These are phyloP conservation scores for Dreissena rostriformis DNA, from an alignment of 1,140 invertebrate species.

Conservation along the genomic window DNA sequence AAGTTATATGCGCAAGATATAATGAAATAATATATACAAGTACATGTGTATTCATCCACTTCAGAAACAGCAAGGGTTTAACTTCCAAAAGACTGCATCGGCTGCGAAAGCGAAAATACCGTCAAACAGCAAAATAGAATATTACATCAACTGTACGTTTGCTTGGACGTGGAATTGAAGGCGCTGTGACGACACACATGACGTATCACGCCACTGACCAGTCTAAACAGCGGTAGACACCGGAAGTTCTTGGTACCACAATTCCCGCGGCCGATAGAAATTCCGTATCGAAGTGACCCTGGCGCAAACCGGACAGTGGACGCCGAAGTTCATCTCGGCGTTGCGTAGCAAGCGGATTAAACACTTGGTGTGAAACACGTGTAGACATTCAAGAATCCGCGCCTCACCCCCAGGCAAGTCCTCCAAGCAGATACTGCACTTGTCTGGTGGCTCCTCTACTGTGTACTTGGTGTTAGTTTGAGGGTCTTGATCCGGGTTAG, in stretches of 20 bases:
- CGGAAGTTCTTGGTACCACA: conserved; percentile 43
- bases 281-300: conserved; percentile 27
- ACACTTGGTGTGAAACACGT: conserved; percentile 44
- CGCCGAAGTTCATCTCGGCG: conserved; percentile 43
- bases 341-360: conserved; percentile 19
- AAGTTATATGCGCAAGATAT: too few species aligned
- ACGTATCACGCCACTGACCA: too few species aligned
- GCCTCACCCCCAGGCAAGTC: conserved; percentile 39
- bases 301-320: conserved; percentile 40
- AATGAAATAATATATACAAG: too few species aligned
- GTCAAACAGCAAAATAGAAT: too few species aligned
- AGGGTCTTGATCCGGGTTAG: not conserved
- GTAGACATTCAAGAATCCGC: conserved; percentile 21
- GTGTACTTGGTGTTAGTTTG: not conserved
- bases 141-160: too few species aligned
- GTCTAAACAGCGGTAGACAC: conserved; percentile 19
- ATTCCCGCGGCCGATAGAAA: conserved; percentile 37
- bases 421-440: conserved; percentile 47
- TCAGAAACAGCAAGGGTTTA: too few species aligned
- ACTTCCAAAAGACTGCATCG: too few species aligned
- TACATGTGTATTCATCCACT: too few species aligned
- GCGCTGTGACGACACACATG: too few species aligned
- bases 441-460: conserved; percentile 36
- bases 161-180: too few species aligned
- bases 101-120: too few species aligned